Evolutionary conservation across 1,140 invertebrate genomes (phyloP).

Genomic region (Trichogramma pretiosum): DNA sequence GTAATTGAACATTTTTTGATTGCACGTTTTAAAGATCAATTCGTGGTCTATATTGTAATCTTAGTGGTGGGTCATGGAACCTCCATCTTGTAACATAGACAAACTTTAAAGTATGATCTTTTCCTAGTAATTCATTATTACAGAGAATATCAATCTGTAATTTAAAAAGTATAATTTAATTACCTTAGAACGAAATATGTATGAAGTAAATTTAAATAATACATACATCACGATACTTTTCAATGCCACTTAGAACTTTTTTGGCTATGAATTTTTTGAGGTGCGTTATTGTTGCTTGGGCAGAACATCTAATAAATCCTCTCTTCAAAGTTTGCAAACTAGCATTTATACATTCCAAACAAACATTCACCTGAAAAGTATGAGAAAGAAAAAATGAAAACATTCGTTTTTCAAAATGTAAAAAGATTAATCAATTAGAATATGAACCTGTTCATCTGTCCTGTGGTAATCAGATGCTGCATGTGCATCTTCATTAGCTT

Average conservation of each 20-base stretch:
- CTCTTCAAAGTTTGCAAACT: constrained; percentile 77
- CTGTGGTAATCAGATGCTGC: constrained; percentile 86
- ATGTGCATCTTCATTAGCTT: constrained; percentile 56
- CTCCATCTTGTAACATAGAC: constrained; percentile 96
- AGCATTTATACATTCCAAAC: constrained; percentile 76
- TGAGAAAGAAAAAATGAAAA: background rate
- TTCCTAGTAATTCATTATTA: constrained; percentile 95
- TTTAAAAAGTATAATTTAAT: constrained; percentile 2
- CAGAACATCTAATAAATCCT: constrained; percentile 87
- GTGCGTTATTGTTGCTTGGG: constrained; percentile 92
- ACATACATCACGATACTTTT: constrained; percentile 92
- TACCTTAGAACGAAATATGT: background rate
- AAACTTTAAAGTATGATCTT: constrained; percentile 98
- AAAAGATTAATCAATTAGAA: background rate
- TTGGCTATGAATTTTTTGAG: constrained; percentile 96
- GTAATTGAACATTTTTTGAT: too few relatives aligned
- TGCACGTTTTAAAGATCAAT: too few relatives aligned
- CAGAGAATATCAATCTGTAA: constrained; percentile 93
- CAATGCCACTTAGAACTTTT: constrained; percentile 82
- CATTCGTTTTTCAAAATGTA: background rate
- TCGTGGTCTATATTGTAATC: constrained; percentile 72
- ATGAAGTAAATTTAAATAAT: constrained; percentile 8
- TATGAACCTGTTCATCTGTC: constrained; percentile 81
- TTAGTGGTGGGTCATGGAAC: constrained; percentile 81
- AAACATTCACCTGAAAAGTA: constrained; percentile 66